A percentile compares a stretch with the other conserved stretches of the same genome.
Evolutionary conservation across 2,797 vertebrate species (phyloP).

Genomic region (Hydrocynus forskahlii): DNA sequence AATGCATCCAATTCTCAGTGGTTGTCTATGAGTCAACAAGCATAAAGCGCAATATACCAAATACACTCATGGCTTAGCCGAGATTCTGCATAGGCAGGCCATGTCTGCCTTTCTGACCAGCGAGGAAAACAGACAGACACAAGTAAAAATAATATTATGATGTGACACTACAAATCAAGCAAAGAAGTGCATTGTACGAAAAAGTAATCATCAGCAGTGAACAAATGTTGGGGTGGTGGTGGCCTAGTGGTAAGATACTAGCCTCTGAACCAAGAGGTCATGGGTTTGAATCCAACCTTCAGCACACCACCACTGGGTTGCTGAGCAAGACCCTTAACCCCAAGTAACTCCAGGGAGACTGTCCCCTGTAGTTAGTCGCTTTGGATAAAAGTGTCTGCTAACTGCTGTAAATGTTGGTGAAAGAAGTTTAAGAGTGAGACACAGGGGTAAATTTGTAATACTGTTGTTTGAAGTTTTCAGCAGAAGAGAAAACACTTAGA

Average conservation of each 20-base stretch:
- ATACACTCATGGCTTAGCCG: conserved; percentile 29
- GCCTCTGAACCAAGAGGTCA: too few relatives aligned
- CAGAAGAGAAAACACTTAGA: not conserved
- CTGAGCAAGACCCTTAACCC: too few relatives aligned
- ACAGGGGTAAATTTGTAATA: not conserved
- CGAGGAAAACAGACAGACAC: conserved; percentile 18
- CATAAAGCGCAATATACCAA: conserved; percentile 2
- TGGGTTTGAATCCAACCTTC: too few relatives aligned
- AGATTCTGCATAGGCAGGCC: conserved; percentile 20
- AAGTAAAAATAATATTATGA: not conserved
- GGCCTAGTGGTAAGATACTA: too few relatives aligned
- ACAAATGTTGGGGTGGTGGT: not conserved
- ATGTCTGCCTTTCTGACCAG: conserved; percentile 37
- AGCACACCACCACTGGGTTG: too few relatives aligned
- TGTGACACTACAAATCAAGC: not conserved
- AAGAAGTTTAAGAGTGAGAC: too few relatives aligned
- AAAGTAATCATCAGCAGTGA: not conserved
- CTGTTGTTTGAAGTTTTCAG: not conserved
- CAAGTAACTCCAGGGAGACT: too few relatives aligned
- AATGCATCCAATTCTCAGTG: conserved; percentile 21
- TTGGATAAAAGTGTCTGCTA: too few relatives aligned
- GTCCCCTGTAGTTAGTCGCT: too few relatives aligned
- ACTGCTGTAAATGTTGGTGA: too few relatives aligned
- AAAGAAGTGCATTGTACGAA: not conserved
- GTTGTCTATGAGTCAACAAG: conserved; percentile 28